These are phyloP conservation scores for Talpa occidentalis DNA, from an alignment of 2,113 vertebrate genomes.

Conservation along the genomic window DNA sequence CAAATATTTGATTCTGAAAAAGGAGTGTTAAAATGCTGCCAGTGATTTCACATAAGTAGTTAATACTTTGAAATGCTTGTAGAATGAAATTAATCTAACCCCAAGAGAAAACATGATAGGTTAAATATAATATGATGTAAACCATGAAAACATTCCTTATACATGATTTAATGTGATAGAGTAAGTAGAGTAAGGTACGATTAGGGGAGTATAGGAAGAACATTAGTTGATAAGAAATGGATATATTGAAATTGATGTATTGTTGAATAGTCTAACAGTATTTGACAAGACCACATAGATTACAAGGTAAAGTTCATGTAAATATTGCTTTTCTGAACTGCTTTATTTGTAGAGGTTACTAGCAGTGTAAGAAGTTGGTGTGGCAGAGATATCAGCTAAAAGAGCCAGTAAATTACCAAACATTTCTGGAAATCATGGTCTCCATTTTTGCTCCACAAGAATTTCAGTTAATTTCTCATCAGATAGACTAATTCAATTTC, in stretches of 20 bases:
- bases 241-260: not conserved
- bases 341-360: not conserved
- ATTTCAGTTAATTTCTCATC: not conserved
- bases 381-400: not conserved
- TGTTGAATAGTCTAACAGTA: not conserved
- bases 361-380: not conserved
- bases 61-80: not conserved
- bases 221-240: not conserved
- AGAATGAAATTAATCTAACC: slow-evolving; percentile 32
- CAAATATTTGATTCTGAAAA: slow-evolving; percentile 62
- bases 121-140: not conserved
- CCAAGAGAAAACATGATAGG: not conserved
- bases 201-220: not conserved
- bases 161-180: not conserved
- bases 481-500: slow-evolving; percentile 16
- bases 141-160: not conserved
- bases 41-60: slow-evolving; percentile 11
- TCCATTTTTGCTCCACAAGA: not conserved
- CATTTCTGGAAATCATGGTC: not conserved
- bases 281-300: not conserved
- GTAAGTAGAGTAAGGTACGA: not conserved
- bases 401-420: not conserved
- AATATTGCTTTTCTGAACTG: not conserved
- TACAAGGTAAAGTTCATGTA: not conserved
- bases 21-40: slow-evolving; percentile 17